A percentile compares a stretch with the other conserved stretches of the same genome.
Conservation (phyloP, 2,797 vertebrate species). For the Channa striata region DNA sequence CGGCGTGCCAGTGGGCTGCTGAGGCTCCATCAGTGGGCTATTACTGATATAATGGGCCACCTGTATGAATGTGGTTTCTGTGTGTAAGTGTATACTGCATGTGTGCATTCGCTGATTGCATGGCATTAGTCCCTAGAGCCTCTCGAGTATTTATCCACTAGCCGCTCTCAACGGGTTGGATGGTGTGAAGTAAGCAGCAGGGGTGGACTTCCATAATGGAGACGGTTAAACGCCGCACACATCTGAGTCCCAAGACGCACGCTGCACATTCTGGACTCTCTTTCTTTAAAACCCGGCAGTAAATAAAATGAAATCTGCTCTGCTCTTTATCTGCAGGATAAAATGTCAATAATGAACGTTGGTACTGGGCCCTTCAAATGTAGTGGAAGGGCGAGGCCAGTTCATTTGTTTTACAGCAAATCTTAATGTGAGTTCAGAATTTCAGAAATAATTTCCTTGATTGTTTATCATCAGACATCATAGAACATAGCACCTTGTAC, state of each 20-base stretch:
- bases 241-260: conserved; percentile 27
- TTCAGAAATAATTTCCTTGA: no score
- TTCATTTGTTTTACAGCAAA: no score
- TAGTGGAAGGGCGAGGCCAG: no score
- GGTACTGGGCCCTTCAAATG: background rate
- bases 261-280: conserved; percentile 8
- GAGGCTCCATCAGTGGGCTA: conserved; percentile 59
- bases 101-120: conserved; percentile 40
- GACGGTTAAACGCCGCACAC: conserved; percentile 46
- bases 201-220: conserved; percentile 51
- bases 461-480: no score
- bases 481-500: no score
- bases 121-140: conserved; percentile 43
- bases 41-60: conserved; percentile 68
- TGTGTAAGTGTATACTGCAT: conserved; percentile 17
- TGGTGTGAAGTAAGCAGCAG: conserved; percentile 41
- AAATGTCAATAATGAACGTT: background rate
- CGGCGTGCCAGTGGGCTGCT: conserved; percentile 33
- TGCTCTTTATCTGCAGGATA: conserved; percentile 2
- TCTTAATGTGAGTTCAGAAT: no score
- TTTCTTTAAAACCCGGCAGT: conserved; percentile 8
- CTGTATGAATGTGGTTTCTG: conserved; percentile 52
- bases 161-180: conserved; percentile 66
- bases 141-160: conserved; percentile 42
- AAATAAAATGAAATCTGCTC: background rate